Evolutionary conservation across 2,888 invertebrate genomes (phyloP).

Genomic region (Hymenopus coronatus): DNA sequence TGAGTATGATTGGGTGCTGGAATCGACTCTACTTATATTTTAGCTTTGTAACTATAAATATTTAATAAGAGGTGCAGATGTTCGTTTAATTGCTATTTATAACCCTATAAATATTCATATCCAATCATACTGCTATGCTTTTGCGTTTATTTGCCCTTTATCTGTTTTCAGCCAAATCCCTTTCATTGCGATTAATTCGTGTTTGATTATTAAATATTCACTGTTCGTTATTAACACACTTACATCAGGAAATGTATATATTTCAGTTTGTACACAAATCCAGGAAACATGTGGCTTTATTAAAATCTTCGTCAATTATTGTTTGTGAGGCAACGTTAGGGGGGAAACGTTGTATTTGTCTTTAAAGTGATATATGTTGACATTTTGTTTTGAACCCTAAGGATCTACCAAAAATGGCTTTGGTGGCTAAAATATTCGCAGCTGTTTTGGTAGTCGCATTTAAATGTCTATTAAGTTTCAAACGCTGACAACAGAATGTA

Average conservation of each 20-base stretch:
- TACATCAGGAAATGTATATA: background rate
- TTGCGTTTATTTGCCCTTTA: background rate
- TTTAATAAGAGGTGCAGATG: background rate
- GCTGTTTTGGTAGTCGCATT: too few relatives aligned
- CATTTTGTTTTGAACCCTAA: too few relatives aligned
- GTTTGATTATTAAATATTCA: background rate
- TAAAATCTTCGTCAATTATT: too few relatives aligned
- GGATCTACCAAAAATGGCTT: too few relatives aligned
- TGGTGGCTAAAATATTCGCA: too few relatives aligned
- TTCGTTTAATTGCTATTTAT: background rate
- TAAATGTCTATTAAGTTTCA: too few relatives aligned
- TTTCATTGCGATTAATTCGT: background rate
- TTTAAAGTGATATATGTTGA: too few relatives aligned
- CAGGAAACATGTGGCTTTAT: too few relatives aligned
- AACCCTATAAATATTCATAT: background rate
- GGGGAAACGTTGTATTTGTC: too few relatives aligned
- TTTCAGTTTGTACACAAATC: background rate
- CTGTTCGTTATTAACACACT: background rate
- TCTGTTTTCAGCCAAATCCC: background rate
- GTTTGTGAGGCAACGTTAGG: too few relatives aligned
- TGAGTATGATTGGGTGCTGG: too few relatives aligned
- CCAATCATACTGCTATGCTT: background rate
- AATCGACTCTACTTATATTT: background rate
- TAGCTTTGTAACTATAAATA: background rate
- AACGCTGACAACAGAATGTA: too few relatives aligned